Conservation (phyloP, 2,888 invertebrate genomes). For the Eristalis intricaria region DNA sequence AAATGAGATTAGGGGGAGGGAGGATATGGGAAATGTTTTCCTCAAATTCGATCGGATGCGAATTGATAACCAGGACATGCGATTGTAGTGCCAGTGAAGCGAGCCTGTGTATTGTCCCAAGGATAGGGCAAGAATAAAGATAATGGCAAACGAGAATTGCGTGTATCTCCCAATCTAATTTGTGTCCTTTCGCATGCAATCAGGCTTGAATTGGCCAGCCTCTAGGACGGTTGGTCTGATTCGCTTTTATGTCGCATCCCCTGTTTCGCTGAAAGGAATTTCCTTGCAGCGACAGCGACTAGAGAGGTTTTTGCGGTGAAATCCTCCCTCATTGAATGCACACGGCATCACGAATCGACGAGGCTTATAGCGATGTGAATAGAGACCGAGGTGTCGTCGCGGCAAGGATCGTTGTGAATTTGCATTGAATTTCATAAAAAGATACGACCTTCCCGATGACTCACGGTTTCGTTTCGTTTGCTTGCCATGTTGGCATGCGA, state of each 20-base stretch:
- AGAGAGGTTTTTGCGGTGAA: too few relatives aligned
- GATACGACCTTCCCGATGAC: background rate
- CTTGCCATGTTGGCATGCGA: background rate
- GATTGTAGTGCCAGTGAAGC: background rate
- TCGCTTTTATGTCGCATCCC: background rate
- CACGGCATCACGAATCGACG: too few relatives aligned
- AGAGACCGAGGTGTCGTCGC: background rate
- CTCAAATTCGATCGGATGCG: constrained; percentile 42
- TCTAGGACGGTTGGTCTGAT: background rate
- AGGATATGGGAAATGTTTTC: constrained; percentile 48
- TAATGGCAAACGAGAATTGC: constrained; percentile 20
- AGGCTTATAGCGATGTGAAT: background rate
- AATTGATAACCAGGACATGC: constrained; percentile 49
- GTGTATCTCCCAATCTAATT: constrained; percentile 31
- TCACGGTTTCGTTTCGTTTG: background rate
- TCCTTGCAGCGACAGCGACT: background rate
- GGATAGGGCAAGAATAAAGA: constrained; percentile 28
- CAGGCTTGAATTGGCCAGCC: background rate
- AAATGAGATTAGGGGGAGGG: constrained; percentile 51
- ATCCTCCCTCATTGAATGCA: background rate
- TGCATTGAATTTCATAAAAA: background rate
- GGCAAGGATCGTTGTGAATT: background rate
- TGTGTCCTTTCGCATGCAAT: constrained; percentile 1
- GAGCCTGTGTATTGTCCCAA: constrained; percentile 1
- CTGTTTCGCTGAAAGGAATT: background rate